These are phyloP conservation scores for Pygocentrus nattereri DNA, from an alignment of 2,797 vertebrate species.

Conservation along the genomic window DNA sequence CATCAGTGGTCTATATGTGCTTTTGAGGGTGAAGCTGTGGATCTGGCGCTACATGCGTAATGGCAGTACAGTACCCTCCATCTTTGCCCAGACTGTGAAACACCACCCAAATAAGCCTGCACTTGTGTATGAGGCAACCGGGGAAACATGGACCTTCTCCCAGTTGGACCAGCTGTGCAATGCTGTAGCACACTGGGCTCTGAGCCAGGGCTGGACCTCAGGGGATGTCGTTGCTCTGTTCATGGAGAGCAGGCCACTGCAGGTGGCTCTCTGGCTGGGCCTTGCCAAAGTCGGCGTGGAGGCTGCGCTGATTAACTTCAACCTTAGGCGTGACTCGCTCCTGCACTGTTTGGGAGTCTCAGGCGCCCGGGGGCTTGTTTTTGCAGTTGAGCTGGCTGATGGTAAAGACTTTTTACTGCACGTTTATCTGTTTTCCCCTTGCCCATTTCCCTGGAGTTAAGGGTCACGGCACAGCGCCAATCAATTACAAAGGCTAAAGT, in stretches of 20 bases:
- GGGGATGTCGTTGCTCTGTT: slow-evolving; percentile 91
- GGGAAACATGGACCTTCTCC: slow-evolving; percentile 85
- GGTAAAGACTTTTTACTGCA: slow-evolving; percentile 73
- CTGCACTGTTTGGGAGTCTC: slow-evolving; percentile 86
- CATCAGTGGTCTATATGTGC: slow-evolving; percentile 86
- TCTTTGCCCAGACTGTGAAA: slow-evolving; percentile 83
- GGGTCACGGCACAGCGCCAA: not conserved
- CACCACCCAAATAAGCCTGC: slow-evolving; percentile 83
- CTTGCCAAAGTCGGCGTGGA: slow-evolving; percentile 89
- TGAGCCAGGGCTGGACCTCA: slow-evolving; percentile 77
- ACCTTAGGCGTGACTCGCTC: slow-evolving; percentile 85
- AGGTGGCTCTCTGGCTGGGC: slow-evolving; percentile 92
- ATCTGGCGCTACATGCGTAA: slow-evolving; percentile 79
- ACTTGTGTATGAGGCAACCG: slow-evolving; percentile 86
- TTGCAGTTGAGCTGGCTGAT: slow-evolving; percentile 86
- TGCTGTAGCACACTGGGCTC: slow-evolving; percentile 83
- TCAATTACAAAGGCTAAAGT: not conserved
- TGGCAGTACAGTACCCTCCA: slow-evolving; percentile 81
- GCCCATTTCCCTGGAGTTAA: too few species aligned
- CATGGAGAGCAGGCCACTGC: slow-evolving; percentile 89
- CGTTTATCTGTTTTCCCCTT: not conserved
- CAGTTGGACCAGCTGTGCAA: slow-evolving; percentile 86
- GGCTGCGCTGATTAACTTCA: slow-evolving; percentile 89
- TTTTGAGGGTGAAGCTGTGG: slow-evolving; percentile 86
- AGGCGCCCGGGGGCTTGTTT: slow-evolving; percentile 83